These are phyloP conservation scores for Penaeus japonicus DNA, from an alignment of 1,140 invertebrate species.

Conservation along the genomic window DNA sequence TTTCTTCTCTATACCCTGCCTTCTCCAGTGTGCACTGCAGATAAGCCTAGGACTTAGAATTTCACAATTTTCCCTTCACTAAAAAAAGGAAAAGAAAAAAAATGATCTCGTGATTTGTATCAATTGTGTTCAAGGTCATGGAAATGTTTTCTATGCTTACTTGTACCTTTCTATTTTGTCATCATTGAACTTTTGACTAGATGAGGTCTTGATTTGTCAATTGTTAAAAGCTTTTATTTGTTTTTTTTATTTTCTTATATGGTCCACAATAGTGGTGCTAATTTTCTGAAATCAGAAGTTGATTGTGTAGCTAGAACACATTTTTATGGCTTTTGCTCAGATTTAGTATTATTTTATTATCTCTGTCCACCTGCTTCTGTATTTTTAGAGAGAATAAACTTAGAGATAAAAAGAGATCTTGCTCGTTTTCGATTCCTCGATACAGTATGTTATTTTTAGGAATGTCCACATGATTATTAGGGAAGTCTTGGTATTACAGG, in stretches of 20 bases:
- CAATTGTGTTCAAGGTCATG: too few relatives aligned
- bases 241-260: too few relatives aligned
- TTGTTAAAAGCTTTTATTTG: neutral
- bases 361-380: slow-evolving; percentile 22
- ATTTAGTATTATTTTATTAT: slow-evolving; percentile 24
- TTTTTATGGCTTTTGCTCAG: slow-evolving; percentile 2
- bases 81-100: neutral
- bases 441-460: too few relatives aligned
- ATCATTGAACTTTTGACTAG: neutral
- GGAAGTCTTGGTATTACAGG: too few relatives aligned
- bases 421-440: too few relatives aligned
- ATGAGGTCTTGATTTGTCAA: neutral
- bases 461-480: too few relatives aligned
- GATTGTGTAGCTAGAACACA: neutral
- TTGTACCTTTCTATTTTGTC: neutral
- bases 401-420: too few relatives aligned
- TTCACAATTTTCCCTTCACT: neutral
- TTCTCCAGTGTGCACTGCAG: slow-evolving; percentile 11
- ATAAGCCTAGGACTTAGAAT: slow-evolving; percentile 17
- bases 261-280: slow-evolving; percentile 6
- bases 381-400: slow-evolving; percentile 24
- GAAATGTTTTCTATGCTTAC: too few relatives aligned
- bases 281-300: neutral
- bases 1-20: neutral
- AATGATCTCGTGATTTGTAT: neutral